These are phyloP conservation scores for Aix galericulata DNA, from an alignment of 2,113 vertebrate genomes.

Conservation along the genomic window DNA sequence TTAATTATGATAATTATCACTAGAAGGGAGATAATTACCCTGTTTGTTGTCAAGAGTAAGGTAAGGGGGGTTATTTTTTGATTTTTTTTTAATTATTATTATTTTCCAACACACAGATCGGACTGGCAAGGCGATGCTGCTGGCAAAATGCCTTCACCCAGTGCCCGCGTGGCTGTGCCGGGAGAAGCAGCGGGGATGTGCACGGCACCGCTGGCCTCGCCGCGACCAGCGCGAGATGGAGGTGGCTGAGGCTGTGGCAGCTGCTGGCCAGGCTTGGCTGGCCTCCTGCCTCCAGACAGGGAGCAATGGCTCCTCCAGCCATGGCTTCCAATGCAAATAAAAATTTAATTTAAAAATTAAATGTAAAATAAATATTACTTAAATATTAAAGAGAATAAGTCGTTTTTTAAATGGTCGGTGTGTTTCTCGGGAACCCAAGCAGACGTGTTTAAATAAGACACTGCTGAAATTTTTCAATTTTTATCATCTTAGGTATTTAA, in stretches of 20 bases:
- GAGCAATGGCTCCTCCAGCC: background rate
- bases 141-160: background rate
- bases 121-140: too few relatives aligned
- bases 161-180: background rate
- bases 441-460: slow-evolving; percentile 26
- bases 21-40: slow-evolving; percentile 15
- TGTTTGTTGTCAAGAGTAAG: background rate
- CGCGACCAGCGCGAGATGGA: background rate
- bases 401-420: background rate
- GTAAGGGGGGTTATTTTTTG: background rate
- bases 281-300: background rate
- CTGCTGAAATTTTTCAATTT: background rate
- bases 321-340: slow-evolving; percentile 39
- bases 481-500: background rate
- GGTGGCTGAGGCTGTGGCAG: background rate
- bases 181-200: background rate
- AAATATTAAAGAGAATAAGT: slow-evolving; percentile 70
- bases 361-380: slow-evolving; percentile 69
- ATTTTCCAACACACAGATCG: background rate
- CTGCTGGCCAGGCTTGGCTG: background rate
- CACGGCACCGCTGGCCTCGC: rapidly evolving
- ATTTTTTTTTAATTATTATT: too few relatives aligned
- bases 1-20: slow-evolving; percentile 57
- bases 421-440: background rate
- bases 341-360: slow-evolving; percentile 53